Evolutionary conservation across 2,113 vertebrate species (phyloP), one percentile per base, ranked within the genome.

Genomic region (Anas platyrhynchos): DNA sequence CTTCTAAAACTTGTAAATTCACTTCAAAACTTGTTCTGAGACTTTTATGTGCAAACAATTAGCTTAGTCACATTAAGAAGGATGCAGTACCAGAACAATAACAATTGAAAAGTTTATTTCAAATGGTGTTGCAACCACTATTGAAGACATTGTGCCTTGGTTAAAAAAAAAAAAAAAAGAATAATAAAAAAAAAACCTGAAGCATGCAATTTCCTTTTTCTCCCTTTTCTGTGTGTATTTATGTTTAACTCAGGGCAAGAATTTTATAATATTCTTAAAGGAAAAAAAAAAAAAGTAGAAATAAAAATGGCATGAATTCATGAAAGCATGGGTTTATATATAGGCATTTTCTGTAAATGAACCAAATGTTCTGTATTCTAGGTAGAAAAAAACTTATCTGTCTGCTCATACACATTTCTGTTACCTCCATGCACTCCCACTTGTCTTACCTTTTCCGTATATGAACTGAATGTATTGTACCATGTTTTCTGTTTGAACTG

Each of bases 221-320:
- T 68, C 4, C 38, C 23, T 54, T 88, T 90, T 85, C 29, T 95
- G 58, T 89, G 91, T 88, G 52, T 66, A 34, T 97, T 97, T 97
- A 95, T 96, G 91, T 89, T 97, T 93, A 95, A 96, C 84, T 92
- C 92, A 98, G 82, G 89, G 91, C 83, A 96, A 97, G 94, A 93
- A 71, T 79, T 95, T 97, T 96, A 48, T 96, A 97, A 86, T 95
- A 93, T 86, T 92, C 52, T 89, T 94, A 93, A 94, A 92, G 36
- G 66, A 89, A 94, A 96, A 86, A 87, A 38, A 38, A 38, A 38
- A 48, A 22, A 48, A 48, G 46, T 29, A 84, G 34, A 46, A 94
- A 93, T 79, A 89, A 96, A 96, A 96, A 88, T 74, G 71, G 89
- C 96, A 94, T 96, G 96, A 83, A 55, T 96, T 96, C 83, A 75